Conservation (phyloP, 2,113 vertebrate genomes). For the Toxotes chatareus region DNA sequence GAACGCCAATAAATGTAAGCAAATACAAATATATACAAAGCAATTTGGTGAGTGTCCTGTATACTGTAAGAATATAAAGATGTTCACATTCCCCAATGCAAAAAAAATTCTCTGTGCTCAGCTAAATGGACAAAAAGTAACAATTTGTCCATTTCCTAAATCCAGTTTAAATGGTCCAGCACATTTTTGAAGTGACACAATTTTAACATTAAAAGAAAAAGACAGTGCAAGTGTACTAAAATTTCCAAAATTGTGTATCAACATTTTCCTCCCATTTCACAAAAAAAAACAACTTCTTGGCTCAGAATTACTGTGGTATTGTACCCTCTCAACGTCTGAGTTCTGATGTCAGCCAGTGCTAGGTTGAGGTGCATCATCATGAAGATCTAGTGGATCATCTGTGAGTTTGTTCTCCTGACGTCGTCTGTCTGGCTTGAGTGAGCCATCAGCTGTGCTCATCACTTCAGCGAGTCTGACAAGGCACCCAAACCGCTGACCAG, state of each 20-base stretch:
- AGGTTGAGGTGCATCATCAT: constrained; percentile 39
- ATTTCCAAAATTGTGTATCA: constrained; percentile 59
- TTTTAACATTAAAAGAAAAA: constrained; percentile 43
- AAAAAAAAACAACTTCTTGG: constrained; percentile 48
- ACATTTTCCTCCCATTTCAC: constrained; percentile 52
- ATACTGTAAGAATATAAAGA: constrained; percentile 34
- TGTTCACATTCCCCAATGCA: constrained; percentile 33
- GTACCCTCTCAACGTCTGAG: constrained; percentile 41
- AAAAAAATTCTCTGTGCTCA: constrained; percentile 27
- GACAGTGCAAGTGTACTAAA: constrained; percentile 74
- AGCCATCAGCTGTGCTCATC: constrained; percentile 61
- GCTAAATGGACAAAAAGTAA: constrained; percentile 30
- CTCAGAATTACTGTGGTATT: constrained; percentile 56
- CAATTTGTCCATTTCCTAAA: constrained; percentile 56
- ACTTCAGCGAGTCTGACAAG: constrained; percentile 55
- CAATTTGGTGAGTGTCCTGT: constrained; percentile 44
- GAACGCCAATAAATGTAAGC: constrained; percentile 48
- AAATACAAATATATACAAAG: constrained; percentile 75
- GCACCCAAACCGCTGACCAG: constrained; percentile 71
- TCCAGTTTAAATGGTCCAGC: constrained; percentile 74
- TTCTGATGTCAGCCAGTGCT: constrained; percentile 41
- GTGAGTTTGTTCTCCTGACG: constrained; percentile 34
- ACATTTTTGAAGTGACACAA: constrained; percentile 55
- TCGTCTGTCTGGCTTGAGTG: constrained; percentile 23
- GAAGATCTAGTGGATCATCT: constrained; percentile 26